Percentiles rank a stretch among this genome's conserved stretches.
These are phyloP conservation scores for Lochmaea crataegi DNA, from an alignment of 2,888 invertebrate species.

Conservation along the genomic window DNA sequence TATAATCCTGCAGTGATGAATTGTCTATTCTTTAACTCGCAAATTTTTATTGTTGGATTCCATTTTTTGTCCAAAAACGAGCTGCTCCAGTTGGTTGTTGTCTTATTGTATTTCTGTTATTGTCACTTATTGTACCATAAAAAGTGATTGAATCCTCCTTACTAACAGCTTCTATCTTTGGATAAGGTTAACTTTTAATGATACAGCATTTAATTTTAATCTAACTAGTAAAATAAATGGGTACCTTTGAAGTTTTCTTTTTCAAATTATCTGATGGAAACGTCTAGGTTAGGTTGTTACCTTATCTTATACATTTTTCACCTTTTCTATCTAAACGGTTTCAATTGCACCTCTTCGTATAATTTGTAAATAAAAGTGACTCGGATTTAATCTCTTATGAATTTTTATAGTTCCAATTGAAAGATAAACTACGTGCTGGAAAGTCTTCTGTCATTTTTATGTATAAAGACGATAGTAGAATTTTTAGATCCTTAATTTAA, in stretches of 20 bases:
- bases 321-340: constrained; percentile 21
- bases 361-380: constrained; percentile 31
- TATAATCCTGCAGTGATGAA: too few relatives aligned
- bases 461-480: neutral
- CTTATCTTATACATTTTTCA: constrained; percentile 17
- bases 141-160: constrained; percentile 2
- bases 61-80: too few relatives aligned
- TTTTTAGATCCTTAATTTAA: too few relatives aligned
- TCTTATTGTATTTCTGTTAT: too few relatives aligned
- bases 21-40: too few relatives aligned
- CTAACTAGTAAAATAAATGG: constrained; percentile 31
- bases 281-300: constrained; percentile 21
- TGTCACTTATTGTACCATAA: neutral
- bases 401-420: constrained; percentile 12
- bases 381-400: neutral
- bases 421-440: neutral
- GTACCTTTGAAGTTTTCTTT: constrained; percentile 31
- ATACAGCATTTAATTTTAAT: constrained; percentile 35
- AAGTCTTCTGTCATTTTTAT: neutral
- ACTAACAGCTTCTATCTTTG: constrained; percentile 9
- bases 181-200: constrained; percentile 28
- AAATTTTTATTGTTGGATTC: too few relatives aligned
- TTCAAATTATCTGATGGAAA: constrained; percentile 31
- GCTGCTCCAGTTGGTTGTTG: too few relatives aligned
- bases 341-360: constrained; percentile 30